Base-by-base conservation (phyloP, 23 tunicate species). In the Aplidium turbinatum region DNA sequence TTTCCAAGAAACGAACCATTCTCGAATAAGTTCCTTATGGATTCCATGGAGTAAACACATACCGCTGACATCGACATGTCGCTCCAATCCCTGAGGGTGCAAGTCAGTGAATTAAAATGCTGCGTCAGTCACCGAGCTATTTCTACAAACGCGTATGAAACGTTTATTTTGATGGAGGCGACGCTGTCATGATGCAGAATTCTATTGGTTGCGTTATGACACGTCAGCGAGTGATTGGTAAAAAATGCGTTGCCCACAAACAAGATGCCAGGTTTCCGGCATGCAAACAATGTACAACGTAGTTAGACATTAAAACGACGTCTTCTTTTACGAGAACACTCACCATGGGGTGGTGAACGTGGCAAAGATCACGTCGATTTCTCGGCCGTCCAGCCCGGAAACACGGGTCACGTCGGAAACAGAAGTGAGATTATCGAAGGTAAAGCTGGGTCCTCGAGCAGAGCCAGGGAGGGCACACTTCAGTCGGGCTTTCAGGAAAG, bases 271-370 rank as follows among this genome's bases (percentile, higher is more conserved):
- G n/a, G n/a, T n/a, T n/a, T n/a, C n/a, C n/a, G n/a, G n/a, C n/a
- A n/a, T n/a, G n/a, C n/a, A n/a, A n/a, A n/a, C n/a, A n/a, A n/a
- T n/a, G n/a, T n/a, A n/a, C n/a, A n/a, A n/a, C n/a, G n/a, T n/a
- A n/a, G n/a, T n/a, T n/a, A n/a, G n/a, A n/a, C n/a, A n/a, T n/a
- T n/a, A n/a, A n/a, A n/a, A n/a, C n/a, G n/a, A n/a, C n/a, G n/a
- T n/a, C 33, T 42, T 42, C 13, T 42, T 42, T 42, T 9, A 42
- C 11, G 16, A 11, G 13, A 26, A 60, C 4, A 65, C 88, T 82
- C 35, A 90, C 97, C 89, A 78, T 32, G 97, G 97, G 1, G 97
- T 76, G 16, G 97, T 90, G 58, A 90, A 90, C 34, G 97, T 90
- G 0, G 89, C 97, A 62, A 82, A 90, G 0, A 90, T 45, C 7